phyloP scores from a whole-genome alignment of 2,113 vertebrate genomes.

The Pelusios castaneus region DNA sequence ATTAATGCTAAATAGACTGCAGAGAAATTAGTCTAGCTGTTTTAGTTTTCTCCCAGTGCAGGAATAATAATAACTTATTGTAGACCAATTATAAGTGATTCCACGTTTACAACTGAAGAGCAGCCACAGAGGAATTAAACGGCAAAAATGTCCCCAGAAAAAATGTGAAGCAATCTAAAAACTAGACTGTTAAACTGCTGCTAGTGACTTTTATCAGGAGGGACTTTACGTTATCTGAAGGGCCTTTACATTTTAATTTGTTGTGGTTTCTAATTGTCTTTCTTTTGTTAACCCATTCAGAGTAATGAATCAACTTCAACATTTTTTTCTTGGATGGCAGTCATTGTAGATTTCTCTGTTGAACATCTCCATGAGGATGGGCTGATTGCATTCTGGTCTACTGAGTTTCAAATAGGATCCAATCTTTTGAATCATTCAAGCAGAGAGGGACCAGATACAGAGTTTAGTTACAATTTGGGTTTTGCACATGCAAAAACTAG shows the following conservation, averaged over 20 bases:
- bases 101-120: background rate
- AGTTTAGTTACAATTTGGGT: background rate
- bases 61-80: background rate
- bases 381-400: conserved; percentile 54
- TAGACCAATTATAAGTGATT: conserved; percentile 5
- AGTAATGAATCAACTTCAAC: conserved; percentile 34
- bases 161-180: conserved; percentile 2
- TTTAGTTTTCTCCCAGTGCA: background rate
- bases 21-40: conserved; percentile 32
- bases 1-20: conserved; percentile 33
- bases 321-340: conserved; percentile 41
- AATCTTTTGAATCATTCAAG: conserved; percentile 56
- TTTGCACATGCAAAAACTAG: background rate
- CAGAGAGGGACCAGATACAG: conserved; percentile 30
- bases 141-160: background rate
- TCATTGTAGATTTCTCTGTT: conserved; percentile 32
- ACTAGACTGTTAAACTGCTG: conserved; percentile 16
- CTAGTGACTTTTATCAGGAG: background rate
- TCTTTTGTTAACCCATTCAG: too few relatives aligned
- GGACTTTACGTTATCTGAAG: too few relatives aligned
- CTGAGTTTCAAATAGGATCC: background rate
- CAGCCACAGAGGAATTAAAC: background rate
- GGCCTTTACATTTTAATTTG: conserved; percentile 45
- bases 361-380: conserved; percentile 33
- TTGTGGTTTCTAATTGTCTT: conserved; percentile 30